These are phyloP conservation scores for Geotrypetes seraphini DNA, from an alignment of 2,797 vertebrate species.

Conservation along the genomic window DNA sequence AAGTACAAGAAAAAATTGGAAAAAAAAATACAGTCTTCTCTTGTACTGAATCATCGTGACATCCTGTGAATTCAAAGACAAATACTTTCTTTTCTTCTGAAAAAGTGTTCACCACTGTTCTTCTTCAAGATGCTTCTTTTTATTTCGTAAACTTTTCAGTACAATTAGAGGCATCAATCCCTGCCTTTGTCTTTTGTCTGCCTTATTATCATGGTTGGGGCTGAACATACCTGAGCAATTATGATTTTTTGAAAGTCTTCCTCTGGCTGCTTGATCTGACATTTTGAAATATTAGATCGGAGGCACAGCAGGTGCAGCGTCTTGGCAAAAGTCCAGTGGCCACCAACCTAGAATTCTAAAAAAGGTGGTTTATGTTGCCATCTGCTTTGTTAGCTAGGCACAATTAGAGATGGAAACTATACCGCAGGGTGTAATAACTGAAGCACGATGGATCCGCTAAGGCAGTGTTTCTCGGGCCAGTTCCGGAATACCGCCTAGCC, in stretches of 20 bases:
- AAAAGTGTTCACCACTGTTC: not conserved
- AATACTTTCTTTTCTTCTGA: not conserved
- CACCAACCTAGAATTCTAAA: constrained; percentile 26
- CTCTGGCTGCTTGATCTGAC: constrained; percentile 36
- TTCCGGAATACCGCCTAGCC: too few species aligned
- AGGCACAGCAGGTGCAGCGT: constrained; percentile 28
- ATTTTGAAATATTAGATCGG: constrained; percentile 38
- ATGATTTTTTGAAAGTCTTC: constrained; percentile 26
- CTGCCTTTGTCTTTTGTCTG: constrained; percentile 18
- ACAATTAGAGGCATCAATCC: constrained; percentile 21
- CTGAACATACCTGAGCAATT: constrained; percentile 31
- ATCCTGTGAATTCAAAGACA: not conserved
- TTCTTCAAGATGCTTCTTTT: not conserved
- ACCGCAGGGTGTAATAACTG: too few species aligned
- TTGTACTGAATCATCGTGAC: not conserved
- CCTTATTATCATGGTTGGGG: constrained; percentile 33
- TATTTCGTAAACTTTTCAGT: not conserved
- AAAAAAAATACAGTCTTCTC: not conserved
- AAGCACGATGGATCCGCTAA: too few species aligned
- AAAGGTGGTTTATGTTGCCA: constrained; percentile 3
- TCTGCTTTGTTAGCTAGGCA: constrained; percentile 12
- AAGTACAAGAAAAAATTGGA: not conserved
- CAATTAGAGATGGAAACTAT: constrained; percentile 22
- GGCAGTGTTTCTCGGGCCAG: too few species aligned
- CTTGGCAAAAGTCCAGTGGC: constrained; percentile 31